Evolutionary conservation across 2,113 vertebrate species (phyloP), one percentile per base, ranked within the genome.

Genomic region (Ahaetulla prasina): DNA sequence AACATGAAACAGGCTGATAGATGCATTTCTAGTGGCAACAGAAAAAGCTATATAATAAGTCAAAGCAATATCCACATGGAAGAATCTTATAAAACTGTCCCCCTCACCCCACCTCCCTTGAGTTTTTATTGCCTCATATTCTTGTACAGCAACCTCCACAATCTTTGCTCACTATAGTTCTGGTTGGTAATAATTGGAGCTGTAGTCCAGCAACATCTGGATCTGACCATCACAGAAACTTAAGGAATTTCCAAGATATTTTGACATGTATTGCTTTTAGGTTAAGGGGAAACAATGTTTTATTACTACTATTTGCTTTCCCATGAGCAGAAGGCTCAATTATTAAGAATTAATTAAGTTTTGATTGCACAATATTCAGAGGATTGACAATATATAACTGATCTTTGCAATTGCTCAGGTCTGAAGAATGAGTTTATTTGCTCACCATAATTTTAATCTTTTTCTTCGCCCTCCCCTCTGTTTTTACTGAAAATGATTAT

Each of bases 291-390:
- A n/a, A 47, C 25, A 49, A 25, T 35, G 30, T n/a, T 47, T 47
- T 9, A 9, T 30, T 57, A 53, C 43, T 60, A 85, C n/a, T 47
- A 20, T 53, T 91, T 49, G 11, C 5, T 55, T 91, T 23, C 47
- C 43, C 35, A 22, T 35, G 45, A 49, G n/a, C 90, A 60, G 30
- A 20, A n/a, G 4, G 25, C 55, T 85, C 50, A 85, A 52, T 53
- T 55, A 85, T 30, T 54, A 85, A 80, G 68, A 55, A 90, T 54
- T 84, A 90, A 85, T 91, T 14, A 55, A 55, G 35, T 10, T 85
- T 85, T 85, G 52, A 85, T 84, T 54, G 12, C 68, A 53, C 8
- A 14, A 12, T 90, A 47, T 52, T 55, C 4, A 10, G 27, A 84
- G 14, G 30, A 55, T 8, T 85, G 57, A 68, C n/a, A 12, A 49